Evolutionary conservation across 2,113 vertebrate genomes (phyloP), one percentile per base, ranked within the genome.

Genomic region (Camarhynchus parvulus): DNA sequence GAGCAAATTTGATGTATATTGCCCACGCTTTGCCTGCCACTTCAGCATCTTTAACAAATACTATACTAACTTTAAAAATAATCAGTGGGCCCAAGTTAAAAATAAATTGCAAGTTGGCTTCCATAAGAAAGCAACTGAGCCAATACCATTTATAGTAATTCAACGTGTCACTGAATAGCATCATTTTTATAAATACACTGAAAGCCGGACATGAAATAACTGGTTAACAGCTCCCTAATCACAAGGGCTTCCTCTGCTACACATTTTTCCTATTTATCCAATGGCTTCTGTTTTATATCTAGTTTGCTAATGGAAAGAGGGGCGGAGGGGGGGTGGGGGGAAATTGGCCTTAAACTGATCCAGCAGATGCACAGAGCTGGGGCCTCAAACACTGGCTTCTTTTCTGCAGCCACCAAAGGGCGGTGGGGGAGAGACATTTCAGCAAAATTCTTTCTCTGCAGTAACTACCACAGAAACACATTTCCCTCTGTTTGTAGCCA

Each of bases 211-310:
- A 94, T 97, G 95, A 95, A 97, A 96, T 97, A 97, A 96, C 96
- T 97, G 93, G 95, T 96, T 97, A 97, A 97, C 92, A 96, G 96
- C 93, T 97, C 96, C 96, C 96, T 97, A 94, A 96, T 95, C 95
- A 95, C 92, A 96, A 96, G 90, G 82, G 95, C 53, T 97, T 97
- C 96, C 96, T 97, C 94, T 95, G 90, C 92, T 97, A 95, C 96
- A 97, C 95, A 97, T 97, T 97, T 97, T 97, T 96, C 94, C 91
- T 97, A 97, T 97, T 97, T 97, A 96, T 92, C 83, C 94, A 96
- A 90, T 96, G 89, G 95, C 92, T 97, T 96, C 97, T 97, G 96
- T 94, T 97, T 97, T 97, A 97, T 96, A 97, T 97, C 96, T 96
- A 94, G 90, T 86, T 97, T 97, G 94, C 95, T 96, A 97, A 97